These are phyloP conservation scores for Threskiornis aethiopicus DNA, from an alignment of 2,797 vertebrate species.

Conservation along the genomic window DNA sequence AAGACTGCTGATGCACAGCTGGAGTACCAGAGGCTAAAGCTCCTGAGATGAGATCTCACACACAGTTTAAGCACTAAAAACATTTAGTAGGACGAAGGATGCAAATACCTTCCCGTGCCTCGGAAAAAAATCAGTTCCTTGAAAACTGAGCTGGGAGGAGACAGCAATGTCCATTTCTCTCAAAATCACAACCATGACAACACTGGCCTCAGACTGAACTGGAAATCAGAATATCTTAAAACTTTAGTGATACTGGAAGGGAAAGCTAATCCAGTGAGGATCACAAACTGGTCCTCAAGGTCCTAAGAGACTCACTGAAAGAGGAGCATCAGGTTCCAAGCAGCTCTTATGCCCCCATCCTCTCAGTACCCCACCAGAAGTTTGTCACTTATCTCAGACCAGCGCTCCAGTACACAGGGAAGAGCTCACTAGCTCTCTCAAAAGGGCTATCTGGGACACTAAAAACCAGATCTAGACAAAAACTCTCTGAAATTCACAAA, in stretches of 20 bases:
- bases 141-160: not conserved
- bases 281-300: not conserved
- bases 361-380: not conserved
- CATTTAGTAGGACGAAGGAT: not conserved
- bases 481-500: not conserved
- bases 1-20: not conserved
- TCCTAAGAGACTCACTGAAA: not conserved
- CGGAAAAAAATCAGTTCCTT: not conserved
- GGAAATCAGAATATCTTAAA: not conserved
- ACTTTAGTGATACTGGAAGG: not conserved
- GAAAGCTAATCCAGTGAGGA: not conserved
- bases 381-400: not conserved
- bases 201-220: not conserved
- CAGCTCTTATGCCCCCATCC: not conserved
- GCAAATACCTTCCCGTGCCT: not conserved
- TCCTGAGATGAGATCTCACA: not conserved
- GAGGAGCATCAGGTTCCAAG: not conserved
- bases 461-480: not conserved
- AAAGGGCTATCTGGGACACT: not conserved
- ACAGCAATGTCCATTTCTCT: not conserved
- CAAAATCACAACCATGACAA: not conserved
- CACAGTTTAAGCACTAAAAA: not conserved
- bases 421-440: not conserved
- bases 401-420: not conserved
- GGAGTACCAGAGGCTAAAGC: not conserved